phyloP scores from a whole-genome alignment of 2,888 invertebrate species.

The Bhutanitis thaidina region DNA sequence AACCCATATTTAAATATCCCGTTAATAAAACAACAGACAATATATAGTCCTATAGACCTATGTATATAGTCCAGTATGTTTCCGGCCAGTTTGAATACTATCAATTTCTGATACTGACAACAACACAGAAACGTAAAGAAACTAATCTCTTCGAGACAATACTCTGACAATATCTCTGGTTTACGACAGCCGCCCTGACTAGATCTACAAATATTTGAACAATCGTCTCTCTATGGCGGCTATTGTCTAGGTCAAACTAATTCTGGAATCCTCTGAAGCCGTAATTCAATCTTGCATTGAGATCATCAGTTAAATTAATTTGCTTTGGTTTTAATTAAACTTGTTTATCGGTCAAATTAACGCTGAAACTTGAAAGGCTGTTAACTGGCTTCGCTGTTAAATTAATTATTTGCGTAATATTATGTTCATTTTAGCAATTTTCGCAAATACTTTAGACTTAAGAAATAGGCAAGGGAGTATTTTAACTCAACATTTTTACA shows the following conservation, averaged over 20 bases:
- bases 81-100: constrained; percentile 1
- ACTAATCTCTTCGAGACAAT: constrained; percentile 75
- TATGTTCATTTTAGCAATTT: background rate
- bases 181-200: constrained; percentile 60
- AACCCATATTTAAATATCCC: too few species aligned
- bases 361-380: constrained; percentile 19
- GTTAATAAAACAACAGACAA: too few species aligned
- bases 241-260: constrained; percentile 76
- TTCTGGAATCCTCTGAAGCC: constrained; percentile 55
- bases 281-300: constrained; percentile 68
- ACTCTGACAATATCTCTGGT: constrained; percentile 68
- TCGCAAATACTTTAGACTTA: too few species aligned
- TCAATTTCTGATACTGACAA: constrained; percentile 30
- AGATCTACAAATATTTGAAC: constrained; percentile 73
- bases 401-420: constrained; percentile 18
- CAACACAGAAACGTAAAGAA: constrained; percentile 56
- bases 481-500: too few species aligned
- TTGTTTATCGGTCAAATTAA: constrained; percentile 37
- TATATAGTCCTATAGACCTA: too few species aligned
- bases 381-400: constrained; percentile 26
- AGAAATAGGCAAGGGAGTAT: too few species aligned
- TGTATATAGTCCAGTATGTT: background rate
- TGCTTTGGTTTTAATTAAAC: constrained; percentile 48
- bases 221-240: constrained; percentile 45
- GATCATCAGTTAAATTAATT: constrained; percentile 53